Evolutionary conservation across 2,888 invertebrate species (phyloP).

Genomic region (Folsomia manolachei): DNA sequence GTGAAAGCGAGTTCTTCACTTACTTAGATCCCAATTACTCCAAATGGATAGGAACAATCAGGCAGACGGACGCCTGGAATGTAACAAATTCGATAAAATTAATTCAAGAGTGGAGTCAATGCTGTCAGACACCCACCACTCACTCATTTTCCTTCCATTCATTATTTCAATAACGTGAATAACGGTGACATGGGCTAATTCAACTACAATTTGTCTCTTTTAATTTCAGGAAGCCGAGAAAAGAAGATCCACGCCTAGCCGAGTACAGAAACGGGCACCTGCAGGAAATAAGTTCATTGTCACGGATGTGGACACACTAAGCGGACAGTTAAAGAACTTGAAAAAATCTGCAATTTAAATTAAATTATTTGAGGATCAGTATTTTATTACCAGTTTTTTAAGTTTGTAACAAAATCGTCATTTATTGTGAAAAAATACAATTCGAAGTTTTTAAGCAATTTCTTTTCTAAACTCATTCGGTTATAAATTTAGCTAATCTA

Average conservation of each 20-base stretch:
- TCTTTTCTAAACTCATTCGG: no score
- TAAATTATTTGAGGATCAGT: neutral
- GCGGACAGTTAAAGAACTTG: conserved; percentile 40
- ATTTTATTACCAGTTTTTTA: neutral
- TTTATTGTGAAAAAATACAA: no score
- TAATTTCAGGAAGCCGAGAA: conserved; percentile 43
- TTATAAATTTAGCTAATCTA: no score
- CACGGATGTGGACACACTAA: conserved; percentile 35
- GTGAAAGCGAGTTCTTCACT: no score
- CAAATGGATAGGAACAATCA: neutral
- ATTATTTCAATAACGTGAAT: neutral
- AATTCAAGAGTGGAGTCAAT: neutral
- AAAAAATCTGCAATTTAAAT: conserved; percentile 32
- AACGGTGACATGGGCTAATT: no score
- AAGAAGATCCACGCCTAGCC: conserved; percentile 22
- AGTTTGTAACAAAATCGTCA: neutral
- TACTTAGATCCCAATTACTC: no score
- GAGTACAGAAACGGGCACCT: conserved; percentile 31
- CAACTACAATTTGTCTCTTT: no score
- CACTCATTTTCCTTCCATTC: neutral
- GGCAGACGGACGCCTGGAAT: conserved; percentile 10
- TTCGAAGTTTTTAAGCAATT: no score
- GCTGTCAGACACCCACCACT: neutral
- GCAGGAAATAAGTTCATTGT: conserved; percentile 16
- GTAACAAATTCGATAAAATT: neutral